These are phyloP conservation scores for Smittia aterrima DNA, from an alignment of 2,888 invertebrate species.

Conservation along the genomic window DNA sequence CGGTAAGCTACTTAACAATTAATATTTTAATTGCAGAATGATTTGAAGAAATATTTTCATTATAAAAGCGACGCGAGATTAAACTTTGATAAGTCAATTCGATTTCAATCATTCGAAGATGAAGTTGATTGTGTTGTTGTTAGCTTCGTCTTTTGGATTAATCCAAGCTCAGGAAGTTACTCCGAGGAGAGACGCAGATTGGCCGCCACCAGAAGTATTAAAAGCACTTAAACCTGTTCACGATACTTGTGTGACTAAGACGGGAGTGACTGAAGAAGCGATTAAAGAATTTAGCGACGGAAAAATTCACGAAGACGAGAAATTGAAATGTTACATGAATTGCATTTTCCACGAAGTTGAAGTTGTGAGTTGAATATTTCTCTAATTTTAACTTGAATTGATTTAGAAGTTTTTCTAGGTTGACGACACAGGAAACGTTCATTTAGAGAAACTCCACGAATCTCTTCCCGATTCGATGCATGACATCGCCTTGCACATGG, in stretches of 20 bases:
- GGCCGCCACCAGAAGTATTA: conserved; percentile 47
- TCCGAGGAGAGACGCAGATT: conserved; percentile 49
- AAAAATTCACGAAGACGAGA: conserved; percentile 47
- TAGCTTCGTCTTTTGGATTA: neutral
- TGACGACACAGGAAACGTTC: conserved; percentile 52
- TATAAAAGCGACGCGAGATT: neutral
- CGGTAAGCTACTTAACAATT: too few relatives aligned
- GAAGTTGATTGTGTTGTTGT: conserved; percentile 14
- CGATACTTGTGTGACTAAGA: conserved; percentile 46
- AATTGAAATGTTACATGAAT: conserved; percentile 49
- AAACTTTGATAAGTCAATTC: neutral
- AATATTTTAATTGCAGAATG: conserved; percentile 1
- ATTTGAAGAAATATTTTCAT: neutral
- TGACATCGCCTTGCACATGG: conserved; percentile 49
- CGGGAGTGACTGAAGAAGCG: conserved; percentile 46
- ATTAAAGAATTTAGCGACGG: conserved; percentile 49
- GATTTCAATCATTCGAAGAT: neutral
- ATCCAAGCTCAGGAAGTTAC: conserved; percentile 47
- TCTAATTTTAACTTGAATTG: neutral
- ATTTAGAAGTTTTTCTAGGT: conserved; percentile 44
- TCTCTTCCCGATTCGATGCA: conserved; percentile 48
- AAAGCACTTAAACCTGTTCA: conserved; percentile 45
- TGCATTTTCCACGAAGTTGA: conserved; percentile 47
- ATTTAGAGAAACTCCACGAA: conserved; percentile 49
- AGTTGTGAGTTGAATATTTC: conserved; percentile 43